Base-by-base conservation (phyloP, 2,888 invertebrate species). In the Lathronympha strigana region DNA sequence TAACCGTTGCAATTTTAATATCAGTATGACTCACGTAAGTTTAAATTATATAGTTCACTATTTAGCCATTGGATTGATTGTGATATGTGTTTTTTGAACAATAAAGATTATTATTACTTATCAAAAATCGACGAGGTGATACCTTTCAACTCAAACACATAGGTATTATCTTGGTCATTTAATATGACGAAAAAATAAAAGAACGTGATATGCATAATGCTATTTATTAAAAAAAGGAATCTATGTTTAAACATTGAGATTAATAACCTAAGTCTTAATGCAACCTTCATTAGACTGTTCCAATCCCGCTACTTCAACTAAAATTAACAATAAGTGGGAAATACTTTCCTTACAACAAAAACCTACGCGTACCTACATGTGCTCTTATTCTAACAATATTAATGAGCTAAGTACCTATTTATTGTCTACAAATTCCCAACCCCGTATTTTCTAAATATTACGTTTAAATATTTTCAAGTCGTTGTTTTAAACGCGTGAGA, bases 251-350 rank as follows among this genome's bases (percentile, higher is more conserved):
- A 58, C 51, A 36, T 47, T 57, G 23, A 50, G 49, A 62, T 62
- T 62, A 21, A 49, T 11, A 50, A 51, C 43, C 57, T 51, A 63
- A 40, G 57, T 64, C 58, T 36, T 53, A 36, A 36, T 50, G 68
- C 69, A 69, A 63, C 67, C 57, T 64, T 62, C 19, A 58, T 68
- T 36, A 69, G 68, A 71, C 71, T 69, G 63, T 62, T 67, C 62
- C 68, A 68, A 54, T 66, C 50, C 61, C 5, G 38, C 54, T 53
- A 47, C 25, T 63, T 51, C 23, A 33, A 40, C 21, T 50, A 28
- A 61, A 61, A 51, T 31, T 45, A 45, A 57, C 13, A 61, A 40
- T 51, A 31, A 21, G 21, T 51, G 28, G 51, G 33, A 50, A 40
- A 50, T 31, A 36, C 21, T 21, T 51, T 50, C 38, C 17, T 28